A percentile compares a stretch with the other conserved stretches of the same genome.
phyloP scores from a whole-genome alignment of 2,797 vertebrate species.

The Schizopygopsis malacanthus region DNA sequence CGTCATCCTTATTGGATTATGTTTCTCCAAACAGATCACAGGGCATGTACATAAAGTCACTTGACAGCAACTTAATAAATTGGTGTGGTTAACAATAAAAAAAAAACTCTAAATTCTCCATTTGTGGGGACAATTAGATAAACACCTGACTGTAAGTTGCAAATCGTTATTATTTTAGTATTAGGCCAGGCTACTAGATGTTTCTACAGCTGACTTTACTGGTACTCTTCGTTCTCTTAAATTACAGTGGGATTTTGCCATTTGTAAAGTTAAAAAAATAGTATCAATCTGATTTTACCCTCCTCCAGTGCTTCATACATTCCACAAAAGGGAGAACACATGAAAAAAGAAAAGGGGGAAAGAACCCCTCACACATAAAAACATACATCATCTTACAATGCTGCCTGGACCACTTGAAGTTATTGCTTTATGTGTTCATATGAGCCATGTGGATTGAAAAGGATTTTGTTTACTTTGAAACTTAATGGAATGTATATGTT shows the following conservation, averaged over 20 bases:
- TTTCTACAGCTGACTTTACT: slow-evolving; percentile 63
- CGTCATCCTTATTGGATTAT: slow-evolving; percentile 60
- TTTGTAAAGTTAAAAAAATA: slow-evolving; percentile 71
- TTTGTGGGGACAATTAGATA: neutral
- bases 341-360: neutral
- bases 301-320: slow-evolving; percentile 57
- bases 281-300: slow-evolving; percentile 62
- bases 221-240: slow-evolving; percentile 66
- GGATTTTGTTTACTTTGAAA: slow-evolving; percentile 79
- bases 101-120: slow-evolving; percentile 18
- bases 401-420: slow-evolving; percentile 75
- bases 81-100: slow-evolving; percentile 15
- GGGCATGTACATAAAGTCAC: slow-evolving; percentile 1
- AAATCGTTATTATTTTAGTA: slow-evolving; percentile 27
- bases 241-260: slow-evolving; percentile 70
- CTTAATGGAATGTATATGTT: slow-evolving; percentile 74
- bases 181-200: neutral
- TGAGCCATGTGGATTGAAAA: slow-evolving; percentile 55
- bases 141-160: neutral
- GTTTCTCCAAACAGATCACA: neutral
- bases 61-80: slow-evolving; percentile 16
- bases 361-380: slow-evolving; percentile 68
- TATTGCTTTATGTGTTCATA: slow-evolving; percentile 68
- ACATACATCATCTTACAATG: slow-evolving; percentile 71
- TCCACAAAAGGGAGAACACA: slow-evolving; percentile 61